phyloP scores from a whole-genome alignment of 2,888 invertebrate species.

The Unio pictorum region DNA sequence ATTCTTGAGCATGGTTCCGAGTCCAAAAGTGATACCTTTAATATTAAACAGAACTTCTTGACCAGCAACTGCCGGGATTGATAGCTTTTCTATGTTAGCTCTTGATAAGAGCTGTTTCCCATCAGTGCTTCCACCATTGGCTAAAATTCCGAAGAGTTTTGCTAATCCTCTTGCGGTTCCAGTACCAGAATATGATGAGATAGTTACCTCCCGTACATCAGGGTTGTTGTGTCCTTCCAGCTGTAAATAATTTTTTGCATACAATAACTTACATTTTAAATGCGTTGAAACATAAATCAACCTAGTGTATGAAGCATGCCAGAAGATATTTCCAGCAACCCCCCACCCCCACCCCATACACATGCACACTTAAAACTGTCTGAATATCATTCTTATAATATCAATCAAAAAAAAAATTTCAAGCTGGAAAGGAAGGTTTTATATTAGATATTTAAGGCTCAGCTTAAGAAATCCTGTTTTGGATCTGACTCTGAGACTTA shows the following conservation, averaged over 20 bases:
- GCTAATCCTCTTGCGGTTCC: constrained; percentile 61
- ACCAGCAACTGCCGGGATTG: neutral
- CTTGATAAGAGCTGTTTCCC: constrained; percentile 20
- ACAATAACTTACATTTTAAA: no score
- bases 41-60: constrained; percentile 10
- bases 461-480: no score
- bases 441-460: no score
- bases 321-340: no score
- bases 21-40: constrained; percentile 10
- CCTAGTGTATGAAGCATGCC: no score
- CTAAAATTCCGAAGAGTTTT: constrained; percentile 58
- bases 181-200: constrained; percentile 58
- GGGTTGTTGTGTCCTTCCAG: constrained; percentile 32
- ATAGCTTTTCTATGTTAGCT: constrained; percentile 12
- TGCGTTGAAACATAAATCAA: no score
- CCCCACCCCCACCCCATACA: no score
- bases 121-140: constrained; percentile 51
- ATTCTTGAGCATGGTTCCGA: constrained; percentile 22
- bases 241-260: neutral
- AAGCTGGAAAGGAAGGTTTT: no score
- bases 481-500: no score
- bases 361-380: no score
- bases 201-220: constrained; percentile 48
- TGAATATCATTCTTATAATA: no score
- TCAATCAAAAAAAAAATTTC: no score